Percentiles rank a stretch among this genome's conserved stretches.
phyloP scores from a whole-genome alignment of 2,113 vertebrate species.

The human (Homo sapiens) region DNA sequence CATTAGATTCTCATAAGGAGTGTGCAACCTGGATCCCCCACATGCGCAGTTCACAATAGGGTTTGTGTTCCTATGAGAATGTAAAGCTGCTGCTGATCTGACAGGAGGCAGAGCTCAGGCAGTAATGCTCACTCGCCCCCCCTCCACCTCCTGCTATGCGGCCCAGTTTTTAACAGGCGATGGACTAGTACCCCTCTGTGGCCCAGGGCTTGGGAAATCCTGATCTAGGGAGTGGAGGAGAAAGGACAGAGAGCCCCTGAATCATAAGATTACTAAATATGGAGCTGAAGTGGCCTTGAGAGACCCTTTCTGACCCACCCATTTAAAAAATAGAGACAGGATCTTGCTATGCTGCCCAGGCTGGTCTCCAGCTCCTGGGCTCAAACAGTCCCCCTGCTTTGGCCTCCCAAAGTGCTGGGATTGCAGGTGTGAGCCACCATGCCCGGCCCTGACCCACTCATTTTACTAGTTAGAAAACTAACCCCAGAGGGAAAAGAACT shows the following conservation, averaged over 20 bases:
- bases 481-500: background rate
- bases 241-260: background rate
- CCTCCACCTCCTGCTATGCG: background rate
- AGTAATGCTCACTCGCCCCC: too few species aligned
- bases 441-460: background rate
- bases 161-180: too few species aligned
- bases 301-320: background rate
- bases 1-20: too few species aligned
- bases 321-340: background rate
- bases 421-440: background rate
- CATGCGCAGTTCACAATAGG: too few species aligned
- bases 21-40: too few species aligned
- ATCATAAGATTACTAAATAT: background rate
- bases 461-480: constrained; percentile 11
- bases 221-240: background rate
- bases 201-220: background rate
- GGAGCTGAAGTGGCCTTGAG: background rate
- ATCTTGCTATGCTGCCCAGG: background rate
- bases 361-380: background rate
- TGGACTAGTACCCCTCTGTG: too few species aligned
- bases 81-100: too few species aligned
- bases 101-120: too few species aligned
- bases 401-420: background rate
- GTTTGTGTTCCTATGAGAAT: too few species aligned
- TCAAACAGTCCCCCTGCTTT: background rate